Evolutionary conservation across 2,113 vertebrate genomes (phyloP), one percentile per base, ranked within the genome.

Genomic region (Carassius auratus): DNA sequence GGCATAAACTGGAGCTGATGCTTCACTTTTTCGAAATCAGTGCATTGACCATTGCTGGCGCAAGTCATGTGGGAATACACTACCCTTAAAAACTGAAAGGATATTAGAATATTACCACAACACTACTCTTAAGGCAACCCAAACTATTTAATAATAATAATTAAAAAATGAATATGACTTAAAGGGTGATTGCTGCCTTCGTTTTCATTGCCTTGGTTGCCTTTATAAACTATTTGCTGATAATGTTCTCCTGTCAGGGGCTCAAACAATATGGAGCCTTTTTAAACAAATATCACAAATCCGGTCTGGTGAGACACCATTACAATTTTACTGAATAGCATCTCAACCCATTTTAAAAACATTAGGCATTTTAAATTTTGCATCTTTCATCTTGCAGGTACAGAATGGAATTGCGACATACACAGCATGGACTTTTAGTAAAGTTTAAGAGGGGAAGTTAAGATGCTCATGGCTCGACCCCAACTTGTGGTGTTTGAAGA

Each of bases 371-470:
- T 76, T 17, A 55, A 33, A 76, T 26, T 15, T 55, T 2, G 14
- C 26, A 50, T 76, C 23, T 26, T 76, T 1, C 6, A 68, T 55
- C 2, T 23, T 82, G 7, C 90, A 96, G 96, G 93, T 96, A 30
- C 96, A 97, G 90, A 97, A 96, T 0, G 95, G 95, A 13, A 84
- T 97, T 61, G 94, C 90, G 0, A 85, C 94, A 13, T 96, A 96
- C 8, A 66, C 93, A 21, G 94, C 95, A 0, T 97, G 96, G 96
- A 96, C 94, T n/a, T n/a, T n/a, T n/a, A n/a, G n/a, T n/a, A n/a
- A n/a, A n/a, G n/a, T 68, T 73, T 42, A 12, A 73, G 69, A 5
- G 8, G 8, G 7, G 69, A 73, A 6, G 9, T 48, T 3, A 48
- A 48, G 45, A 48, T 3, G n/a, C 12, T 76, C 1, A 6, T 36